Evolutionary conservation across 1,140 invertebrate genomes (phyloP).

Genomic region (Nylanderia fulva): DNA sequence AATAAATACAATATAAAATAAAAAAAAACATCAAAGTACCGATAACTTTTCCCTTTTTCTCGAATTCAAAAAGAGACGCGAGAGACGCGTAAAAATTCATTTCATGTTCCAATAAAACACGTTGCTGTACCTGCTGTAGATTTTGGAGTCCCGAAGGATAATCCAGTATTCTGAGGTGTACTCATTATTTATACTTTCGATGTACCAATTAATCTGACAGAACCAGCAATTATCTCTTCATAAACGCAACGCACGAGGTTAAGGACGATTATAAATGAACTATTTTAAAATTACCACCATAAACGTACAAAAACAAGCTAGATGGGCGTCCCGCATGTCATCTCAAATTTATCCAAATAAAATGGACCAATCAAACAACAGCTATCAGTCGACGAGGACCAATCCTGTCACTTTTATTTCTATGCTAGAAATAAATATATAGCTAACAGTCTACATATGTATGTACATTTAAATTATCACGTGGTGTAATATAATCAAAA

Average conservation of each 20-base stretch:
- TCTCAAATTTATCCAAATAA: too few relatives aligned
- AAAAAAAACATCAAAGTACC: too few relatives aligned
- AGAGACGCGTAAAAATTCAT: too few relatives aligned
- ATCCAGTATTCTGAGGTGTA: constrained; percentile 57
- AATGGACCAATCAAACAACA: not conserved
- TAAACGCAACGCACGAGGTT: too few relatives aligned
- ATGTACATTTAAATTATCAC: not conserved
- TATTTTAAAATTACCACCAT: not conserved
- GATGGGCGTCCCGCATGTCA: not conserved
- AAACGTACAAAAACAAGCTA: not conserved
- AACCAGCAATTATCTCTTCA: too few relatives aligned
- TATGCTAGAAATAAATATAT: not conserved
- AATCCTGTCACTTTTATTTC: not conserved
- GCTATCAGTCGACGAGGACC: not conserved
- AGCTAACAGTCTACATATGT: not conserved
- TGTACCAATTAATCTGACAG: not conserved
- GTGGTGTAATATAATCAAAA: not conserved
- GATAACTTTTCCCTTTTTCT: not conserved
- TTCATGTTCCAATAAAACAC: not conserved
- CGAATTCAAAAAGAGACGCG: not conserved
- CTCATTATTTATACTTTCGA: not conserved
- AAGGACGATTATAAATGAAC: too few relatives aligned
- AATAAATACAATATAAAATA: too few relatives aligned
- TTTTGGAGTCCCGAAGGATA: constrained; percentile 64
- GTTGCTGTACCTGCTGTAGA: not conserved